Percentiles rank a stretch among this genome's conserved stretches.
Evolutionary conservation across 2,797 vertebrate genomes (phyloP).

Genomic region (Fundulus diaphanus): DNA sequence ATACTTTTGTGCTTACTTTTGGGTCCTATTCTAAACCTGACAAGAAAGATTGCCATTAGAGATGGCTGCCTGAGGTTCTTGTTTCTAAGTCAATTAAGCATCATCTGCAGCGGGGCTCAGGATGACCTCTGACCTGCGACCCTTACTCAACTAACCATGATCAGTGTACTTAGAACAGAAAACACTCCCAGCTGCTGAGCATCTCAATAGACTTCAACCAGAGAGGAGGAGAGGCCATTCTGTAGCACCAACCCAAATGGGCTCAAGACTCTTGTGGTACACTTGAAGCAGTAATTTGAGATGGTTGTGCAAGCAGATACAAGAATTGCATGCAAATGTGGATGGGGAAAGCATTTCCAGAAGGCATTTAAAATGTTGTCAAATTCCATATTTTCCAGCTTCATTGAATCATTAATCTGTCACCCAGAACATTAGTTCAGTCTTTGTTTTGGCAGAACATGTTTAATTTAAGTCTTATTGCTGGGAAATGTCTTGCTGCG

Average conservation of each 20-base stretch:
- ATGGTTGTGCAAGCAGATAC: constrained; percentile 46
- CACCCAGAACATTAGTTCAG: neutral
- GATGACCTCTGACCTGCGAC: constrained; percentile 67
- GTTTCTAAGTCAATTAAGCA: constrained; percentile 56
- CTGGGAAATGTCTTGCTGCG: constrained; percentile 44
- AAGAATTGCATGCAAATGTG: constrained; percentile 13
- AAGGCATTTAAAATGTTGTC: neutral
- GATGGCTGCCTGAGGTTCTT: constrained; percentile 30
- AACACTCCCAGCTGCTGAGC: constrained; percentile 74
- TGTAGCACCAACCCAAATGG: constrained; percentile 18
- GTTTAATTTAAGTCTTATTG: constrained; percentile 36
- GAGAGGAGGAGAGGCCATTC: constrained; percentile 64
- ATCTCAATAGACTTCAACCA: constrained; percentile 63
- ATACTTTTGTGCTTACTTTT: neutral
- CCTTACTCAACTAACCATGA: constrained; percentile 65
- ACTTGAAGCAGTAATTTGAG: constrained; percentile 61
- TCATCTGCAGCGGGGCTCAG: constrained; percentile 34
- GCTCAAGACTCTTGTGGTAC: constrained; percentile 40
- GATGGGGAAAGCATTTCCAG: constrained; percentile 14
- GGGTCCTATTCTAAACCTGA: neutral
- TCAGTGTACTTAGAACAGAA: constrained; percentile 63
- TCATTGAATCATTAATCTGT: neutral
- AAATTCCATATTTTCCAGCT: neutral
- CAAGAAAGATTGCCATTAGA: constrained; percentile 20
- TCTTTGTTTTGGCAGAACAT: neutral